phyloP scores from a whole-genome alignment of 2,888 invertebrate genomes.

The Pyrochroa serraticornis region DNA sequence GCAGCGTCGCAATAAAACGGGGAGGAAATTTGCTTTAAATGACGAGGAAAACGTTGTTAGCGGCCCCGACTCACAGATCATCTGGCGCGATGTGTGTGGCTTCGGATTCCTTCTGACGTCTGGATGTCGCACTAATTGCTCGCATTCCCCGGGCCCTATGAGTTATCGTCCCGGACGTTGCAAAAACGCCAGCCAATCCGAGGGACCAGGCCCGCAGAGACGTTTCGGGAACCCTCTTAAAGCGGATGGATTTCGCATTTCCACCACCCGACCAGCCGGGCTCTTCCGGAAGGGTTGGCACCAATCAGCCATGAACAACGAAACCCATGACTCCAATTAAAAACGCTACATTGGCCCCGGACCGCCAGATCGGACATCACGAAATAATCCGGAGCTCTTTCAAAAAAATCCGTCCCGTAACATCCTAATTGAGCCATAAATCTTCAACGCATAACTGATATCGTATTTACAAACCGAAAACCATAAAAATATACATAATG shows the following conservation, averaged over 20 bases:
- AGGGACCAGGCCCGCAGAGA: no score
- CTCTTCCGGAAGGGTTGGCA: no score
- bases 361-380: background rate
- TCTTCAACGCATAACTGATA: background rate
- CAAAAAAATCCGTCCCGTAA: background rate
- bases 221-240: no score
- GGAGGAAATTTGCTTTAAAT: slow-evolving; percentile 40
- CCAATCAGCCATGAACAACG: no score
- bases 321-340: no score
- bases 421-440: background rate
- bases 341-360: no score
- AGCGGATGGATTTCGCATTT: no score
- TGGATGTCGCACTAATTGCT: slow-evolving; percentile 56
- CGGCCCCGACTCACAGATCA: slow-evolving; percentile 28
- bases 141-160: slow-evolving; percentile 41
- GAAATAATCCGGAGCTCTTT: background rate
- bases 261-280: no score
- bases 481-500: slow-evolving; percentile 1
- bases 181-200: slow-evolving; percentile 1
- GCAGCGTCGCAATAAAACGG: slow-evolving; percentile 26
- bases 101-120: slow-evolving; percentile 48
- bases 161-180: slow-evolving; percentile 13
- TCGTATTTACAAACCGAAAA: background rate
- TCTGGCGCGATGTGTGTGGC: slow-evolving; percentile 52
- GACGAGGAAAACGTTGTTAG: slow-evolving; percentile 38